Evolutionary conservation across 2,888 invertebrate genomes (phyloP), one percentile per base, ranked within the genome.

Genomic region (Meganola albula): DNA sequence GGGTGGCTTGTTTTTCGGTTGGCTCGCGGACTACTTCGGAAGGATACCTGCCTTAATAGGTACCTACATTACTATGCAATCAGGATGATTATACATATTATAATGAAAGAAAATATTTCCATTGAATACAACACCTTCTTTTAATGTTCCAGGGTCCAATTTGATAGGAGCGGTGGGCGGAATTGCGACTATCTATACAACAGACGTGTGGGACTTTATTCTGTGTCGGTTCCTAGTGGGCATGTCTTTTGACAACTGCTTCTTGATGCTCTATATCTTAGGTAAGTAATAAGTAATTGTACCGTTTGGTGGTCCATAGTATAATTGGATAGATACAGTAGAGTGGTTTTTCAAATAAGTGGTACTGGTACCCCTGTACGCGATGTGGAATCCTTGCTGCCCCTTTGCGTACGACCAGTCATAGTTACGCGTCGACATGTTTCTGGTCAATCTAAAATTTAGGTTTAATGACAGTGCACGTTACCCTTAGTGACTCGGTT

Each of bases 191-290:
- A 90, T 92, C 0, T 92, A 90, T 63, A 88, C 90, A 4, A 82
- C 76, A 0, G 90, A 87, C 2, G 91, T 95, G 50, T 91, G 91
- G 91, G 87, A 91, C 44, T 96, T 95, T 69, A 89, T 91, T 5
- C 64, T 91, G 8, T 92, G 93, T 70, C 84, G 96, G 31, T 95
- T 96, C 69, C 83, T 95, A 30, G 92, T 94, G 21, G 96, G 96
- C 31, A 91, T 95, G 83, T 91, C 94, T 6, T 95, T 93, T 63
- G 95, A 95, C 72, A 95, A 93, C 65, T 92, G 91, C 54, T 95
- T 94, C 72, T 94, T 94, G 59, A 93, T 94, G 92, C 93, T 94
- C 90, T 95, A 95, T 55, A 95, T 96, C 71, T 82, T 96, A 58
- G 94, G 95, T 95, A 79, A 90, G 88, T 20, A n/a, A n/a, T 16